These are phyloP conservation scores for Telmatherina bonti DNA, from an alignment of 2,797 vertebrate genomes.

Conservation along the genomic window DNA sequence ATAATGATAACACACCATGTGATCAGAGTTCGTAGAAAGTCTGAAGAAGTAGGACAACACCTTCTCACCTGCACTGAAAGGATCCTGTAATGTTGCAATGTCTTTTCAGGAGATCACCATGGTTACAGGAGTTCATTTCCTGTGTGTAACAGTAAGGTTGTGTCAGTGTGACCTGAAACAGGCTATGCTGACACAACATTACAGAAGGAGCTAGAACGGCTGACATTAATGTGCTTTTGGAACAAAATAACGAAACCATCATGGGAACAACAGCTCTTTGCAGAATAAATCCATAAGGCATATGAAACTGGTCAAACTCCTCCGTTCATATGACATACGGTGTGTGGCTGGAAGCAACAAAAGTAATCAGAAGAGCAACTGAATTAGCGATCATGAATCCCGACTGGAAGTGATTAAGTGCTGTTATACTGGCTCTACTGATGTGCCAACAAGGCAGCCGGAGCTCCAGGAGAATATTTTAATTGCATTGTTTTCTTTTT, in stretches of 20 bases:
- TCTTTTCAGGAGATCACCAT: not conserved
- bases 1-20: not conserved
- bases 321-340: not conserved
- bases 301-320: not conserved
- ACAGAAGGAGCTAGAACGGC: not conserved
- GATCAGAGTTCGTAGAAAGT: not conserved
- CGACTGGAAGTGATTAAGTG: too few relatives aligned
- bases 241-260: not conserved
- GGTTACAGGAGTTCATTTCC: not conserved
- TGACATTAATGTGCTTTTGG: not conserved
- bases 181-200: not conserved
- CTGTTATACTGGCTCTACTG: too few relatives aligned
- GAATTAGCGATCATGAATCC: not conserved
- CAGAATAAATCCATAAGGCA: not conserved
- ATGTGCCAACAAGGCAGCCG: too few relatives aligned
- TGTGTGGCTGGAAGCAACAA: not conserved
- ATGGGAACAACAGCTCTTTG: not conserved
- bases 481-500: fast-evolving
- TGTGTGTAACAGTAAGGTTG: not conserved
- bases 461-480: too few relatives aligned
- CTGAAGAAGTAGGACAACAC: too few relatives aligned
- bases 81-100: not conserved
- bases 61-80: too few relatives aligned
- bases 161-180: not conserved
- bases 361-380: not conserved